phyloP scores from a whole-genome alignment of 2,888 invertebrate genomes.

The Volucella bombylans region DNA sequence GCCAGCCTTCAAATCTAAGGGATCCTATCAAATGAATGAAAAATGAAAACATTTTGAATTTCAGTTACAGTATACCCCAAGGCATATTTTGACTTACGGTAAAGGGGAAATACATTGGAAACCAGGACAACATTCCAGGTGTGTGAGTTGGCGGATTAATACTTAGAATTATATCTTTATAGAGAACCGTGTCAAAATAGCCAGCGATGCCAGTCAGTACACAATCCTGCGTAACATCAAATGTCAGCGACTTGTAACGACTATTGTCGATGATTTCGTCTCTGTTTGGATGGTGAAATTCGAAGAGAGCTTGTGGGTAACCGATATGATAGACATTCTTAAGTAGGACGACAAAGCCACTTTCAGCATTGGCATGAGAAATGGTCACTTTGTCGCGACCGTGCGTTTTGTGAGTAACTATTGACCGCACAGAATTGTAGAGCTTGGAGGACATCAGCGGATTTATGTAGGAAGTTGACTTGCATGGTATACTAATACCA shows the following conservation, averaged over 20 bases:
- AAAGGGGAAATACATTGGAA: conserved; percentile 96
- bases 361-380: conserved; percentile 84
- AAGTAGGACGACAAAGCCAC: conserved; percentile 94
- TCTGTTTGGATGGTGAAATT: conserved; percentile 94
- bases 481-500: conserved; percentile 95
- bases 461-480: conserved; percentile 94
- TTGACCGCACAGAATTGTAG: conserved; percentile 88
- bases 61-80: background rate
- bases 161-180: conserved; percentile 92
- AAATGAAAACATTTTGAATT: conserved; percentile 4
- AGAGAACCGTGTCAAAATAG: conserved; percentile 95
- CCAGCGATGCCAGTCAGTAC: conserved; percentile 97
- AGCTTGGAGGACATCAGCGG: conserved; percentile 96
- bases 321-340: conserved; percentile 81
- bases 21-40: conserved; percentile 77
- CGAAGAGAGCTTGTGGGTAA: conserved; percentile 86
- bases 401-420: conserved; percentile 75
- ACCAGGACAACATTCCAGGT: conserved; percentile 98
- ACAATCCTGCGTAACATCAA: conserved; percentile 88
- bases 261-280: conserved; percentile 87
- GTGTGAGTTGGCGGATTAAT: conserved; percentile 95
- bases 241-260: conserved; percentile 87
- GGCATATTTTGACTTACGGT: conserved; percentile 83
- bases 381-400: conserved; percentile 77
- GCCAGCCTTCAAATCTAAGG: conserved; percentile 86